Base-by-base conservation (phyloP, 2,888 invertebrate species). In the Gryllus longicercus region DNA sequence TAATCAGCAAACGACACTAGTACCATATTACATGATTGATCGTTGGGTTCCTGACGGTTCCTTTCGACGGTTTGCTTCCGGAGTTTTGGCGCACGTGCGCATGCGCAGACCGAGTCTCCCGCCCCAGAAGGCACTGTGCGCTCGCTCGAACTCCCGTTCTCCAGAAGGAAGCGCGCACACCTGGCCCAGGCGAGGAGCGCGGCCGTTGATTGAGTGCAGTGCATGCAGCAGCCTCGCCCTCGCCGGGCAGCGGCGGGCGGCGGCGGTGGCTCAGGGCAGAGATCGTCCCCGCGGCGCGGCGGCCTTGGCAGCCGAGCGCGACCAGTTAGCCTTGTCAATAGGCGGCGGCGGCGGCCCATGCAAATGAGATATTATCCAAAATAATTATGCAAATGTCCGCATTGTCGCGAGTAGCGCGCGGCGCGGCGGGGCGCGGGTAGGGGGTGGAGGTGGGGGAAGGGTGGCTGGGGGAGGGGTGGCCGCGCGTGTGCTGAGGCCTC, bases 361-460 rank as follows among this genome's bases (percentile, higher is more conserved):
- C 63, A 63, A 63, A 63, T 63, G 63, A 63, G 63, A 63, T 63
- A 63, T 63, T 18, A 63, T 63, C 14, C 16, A 63, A 63, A 14
- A 63, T 63, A 63, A 63, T 18, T 63, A 63, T 63, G 63, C 63
- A 63, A 63, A 63, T 63, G 63, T n/a, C 16, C 63, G 63, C 63
- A 63, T 63, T 63, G 63, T 63, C 63, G 63, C 63, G n/a, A 63
- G 63, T 8, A 63, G 63, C 63, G 63, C 63, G n/a, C n/a, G n/a
- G n/a, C n/a, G n/a, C 14, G 14, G n/a, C 16, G n/a, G 16, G 63
- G 8, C 16, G n/a, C 16, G 8, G 63, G 63, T 3, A 63, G 63
- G 63, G 8, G 0, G 63, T 63, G 63, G 3, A 16, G 63, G 16
- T 11, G 1, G 51, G 51, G 12, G 11, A 16, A 11, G 11, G 51